These are phyloP conservation scores for Hyposoter didymator DNA, from an alignment of 2,888 invertebrate genomes.

Conservation along the genomic window DNA sequence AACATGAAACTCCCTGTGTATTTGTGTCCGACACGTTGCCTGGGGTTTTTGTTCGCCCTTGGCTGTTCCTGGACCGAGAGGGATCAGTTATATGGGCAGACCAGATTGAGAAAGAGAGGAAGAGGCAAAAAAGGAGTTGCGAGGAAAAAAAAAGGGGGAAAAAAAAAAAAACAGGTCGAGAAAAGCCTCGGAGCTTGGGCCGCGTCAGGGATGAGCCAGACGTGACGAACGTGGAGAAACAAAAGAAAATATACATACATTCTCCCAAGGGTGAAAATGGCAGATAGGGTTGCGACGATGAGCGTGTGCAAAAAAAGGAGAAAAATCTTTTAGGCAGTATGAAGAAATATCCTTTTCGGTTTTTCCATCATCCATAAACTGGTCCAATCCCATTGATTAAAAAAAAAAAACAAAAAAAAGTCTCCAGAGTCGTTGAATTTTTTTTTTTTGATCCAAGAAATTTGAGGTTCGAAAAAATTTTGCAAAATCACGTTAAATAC, in stretches of 20 bases:
- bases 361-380: neutral
- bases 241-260: constrained; percentile 50
- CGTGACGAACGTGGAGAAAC: constrained; percentile 33
- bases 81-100: constrained; percentile 20
- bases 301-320: constrained; percentile 29
- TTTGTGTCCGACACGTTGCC: constrained; percentile 18
- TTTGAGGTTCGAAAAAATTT: too few relatives aligned
- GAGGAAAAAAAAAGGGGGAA: neutral
- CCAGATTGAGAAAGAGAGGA: constrained; percentile 14
- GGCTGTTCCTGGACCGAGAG: constrained; percentile 6
- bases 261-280: constrained; percentile 24
- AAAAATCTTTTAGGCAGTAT: constrained; percentile 11
- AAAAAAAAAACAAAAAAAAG: neutral
- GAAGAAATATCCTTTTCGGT: neutral
- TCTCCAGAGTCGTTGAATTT: too few relatives aligned
- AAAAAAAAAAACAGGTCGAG: constrained; percentile 5
- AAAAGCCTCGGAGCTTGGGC: constrained; percentile 31
- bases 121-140: constrained; percentile 32
- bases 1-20: neutral
- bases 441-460: too few relatives aligned
- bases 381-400: neutral
- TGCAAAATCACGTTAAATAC: too few relatives aligned
- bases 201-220: constrained; percentile 39
- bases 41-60: constrained; percentile 30
- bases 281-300: constrained; percentile 5